Conservation (phyloP, 2,113 vertebrate genomes). For the Cisticola juncidis region DNA sequence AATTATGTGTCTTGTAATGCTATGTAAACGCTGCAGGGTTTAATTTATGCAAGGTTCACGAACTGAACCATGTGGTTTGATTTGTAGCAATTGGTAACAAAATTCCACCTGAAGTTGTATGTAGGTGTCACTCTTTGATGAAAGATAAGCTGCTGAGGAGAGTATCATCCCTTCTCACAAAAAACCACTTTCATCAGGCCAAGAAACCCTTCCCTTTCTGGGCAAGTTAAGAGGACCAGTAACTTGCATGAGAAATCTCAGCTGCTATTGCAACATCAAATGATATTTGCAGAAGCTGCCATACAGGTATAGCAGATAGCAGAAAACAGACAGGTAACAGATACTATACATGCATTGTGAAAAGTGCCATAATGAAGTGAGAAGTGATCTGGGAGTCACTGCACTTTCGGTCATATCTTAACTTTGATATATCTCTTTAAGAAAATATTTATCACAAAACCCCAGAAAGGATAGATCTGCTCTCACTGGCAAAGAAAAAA, state of each 20-base stretch:
- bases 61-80: slow-evolving; percentile 10
- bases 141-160: slow-evolving; percentile 6
- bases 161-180: neutral
- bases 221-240: neutral
- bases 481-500: neutral
- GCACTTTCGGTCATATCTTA: neutral
- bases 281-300: neutral
- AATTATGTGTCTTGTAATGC: slow-evolving; percentile 44
- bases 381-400: neutral
- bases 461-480: neutral
- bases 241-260: neutral
- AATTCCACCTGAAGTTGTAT: neutral
- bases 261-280: neutral
- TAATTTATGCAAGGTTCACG: slow-evolving; percentile 48
- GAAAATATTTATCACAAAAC: neutral
- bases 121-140: slow-evolving; percentile 39
- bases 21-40: slow-evolving; percentile 35
- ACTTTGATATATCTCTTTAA: neutral
- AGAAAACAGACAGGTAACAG: neutral
- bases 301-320: neutral
- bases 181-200: neutral
- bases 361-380: neutral
- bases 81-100: neutral
- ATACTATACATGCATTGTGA: neutral
- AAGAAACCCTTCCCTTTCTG: neutral